phyloP scores from a whole-genome alignment of 1,140 invertebrate species.

The Proales similis region DNA sequence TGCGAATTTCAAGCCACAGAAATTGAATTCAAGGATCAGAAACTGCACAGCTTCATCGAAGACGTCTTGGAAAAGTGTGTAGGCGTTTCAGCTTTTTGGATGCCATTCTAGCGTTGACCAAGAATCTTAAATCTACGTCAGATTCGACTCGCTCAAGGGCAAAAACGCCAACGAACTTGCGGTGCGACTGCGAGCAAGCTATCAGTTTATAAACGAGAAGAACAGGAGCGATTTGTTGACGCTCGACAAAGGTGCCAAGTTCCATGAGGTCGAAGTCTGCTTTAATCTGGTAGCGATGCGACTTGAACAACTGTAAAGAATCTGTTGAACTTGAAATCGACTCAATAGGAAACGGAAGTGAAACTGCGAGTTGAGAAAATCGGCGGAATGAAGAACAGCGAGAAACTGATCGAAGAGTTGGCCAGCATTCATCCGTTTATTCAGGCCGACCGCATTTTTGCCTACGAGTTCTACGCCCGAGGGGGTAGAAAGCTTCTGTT shows the following conservation, averaged over 20 bases:
- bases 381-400: not conserved
- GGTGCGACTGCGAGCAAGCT: not conserved
- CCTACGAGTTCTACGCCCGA: conserved; percentile 27
- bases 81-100: not conserved
- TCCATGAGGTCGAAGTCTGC: conserved; percentile 35
- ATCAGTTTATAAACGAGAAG: conserved; percentile 37
- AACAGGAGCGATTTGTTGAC: conserved; percentile 1
- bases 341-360: conserved; percentile 29
- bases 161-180: conserved; percentile 13
- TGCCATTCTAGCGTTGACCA: not conserved
- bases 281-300: conserved; percentile 30
- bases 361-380: conserved; percentile 27
- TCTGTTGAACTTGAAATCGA: not conserved
- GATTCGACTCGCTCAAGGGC: conserved; percentile 24
- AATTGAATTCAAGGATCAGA: conserved; percentile 14
- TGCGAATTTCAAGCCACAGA: not conserved
- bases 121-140: not conserved
- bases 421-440: conserved; percentile 2
- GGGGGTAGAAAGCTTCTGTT: conserved; percentile 24
- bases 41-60: conserved; percentile 29
- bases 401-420: not conserved
- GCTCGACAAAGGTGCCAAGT: not conserved
- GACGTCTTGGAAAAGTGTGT: conserved; percentile 9
- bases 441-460: conserved; percentile 9
- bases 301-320: not conserved